These are phyloP conservation scores for Ataeniobius toweri DNA, from an alignment of 2,797 vertebrate genomes.

Conservation along the genomic window DNA sequence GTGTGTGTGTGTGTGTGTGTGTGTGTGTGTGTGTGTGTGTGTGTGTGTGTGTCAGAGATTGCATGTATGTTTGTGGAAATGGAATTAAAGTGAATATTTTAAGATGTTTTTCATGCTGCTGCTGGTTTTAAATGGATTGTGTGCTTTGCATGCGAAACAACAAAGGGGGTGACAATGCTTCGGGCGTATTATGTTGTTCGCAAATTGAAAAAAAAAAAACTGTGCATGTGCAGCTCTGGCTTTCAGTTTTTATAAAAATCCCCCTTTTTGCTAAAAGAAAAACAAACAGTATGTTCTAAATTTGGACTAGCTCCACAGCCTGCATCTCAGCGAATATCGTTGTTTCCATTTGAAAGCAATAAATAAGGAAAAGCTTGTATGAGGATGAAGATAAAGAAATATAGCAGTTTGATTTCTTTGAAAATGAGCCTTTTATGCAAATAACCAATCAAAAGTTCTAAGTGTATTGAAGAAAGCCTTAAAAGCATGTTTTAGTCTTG, in stretches of 20 bases:
- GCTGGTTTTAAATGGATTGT: slow-evolving; percentile 63
- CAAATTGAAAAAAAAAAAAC: slow-evolving; percentile 53
- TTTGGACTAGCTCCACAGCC: slow-evolving; percentile 45
- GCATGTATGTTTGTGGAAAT: slow-evolving; percentile 37
- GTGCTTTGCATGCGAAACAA: slow-evolving; percentile 66
- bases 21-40: slow-evolving; percentile 22
- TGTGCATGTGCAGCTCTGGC: slow-evolving; percentile 48
- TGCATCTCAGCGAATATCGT: slow-evolving; percentile 59
- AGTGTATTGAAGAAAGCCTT: slow-evolving; percentile 30
- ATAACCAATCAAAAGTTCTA: slow-evolving; percentile 46
- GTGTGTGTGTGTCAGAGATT: slow-evolving; percentile 1
- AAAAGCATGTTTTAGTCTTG: slow-evolving; percentile 4
- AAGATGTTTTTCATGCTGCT: slow-evolving; percentile 45
- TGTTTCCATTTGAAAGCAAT: slow-evolving; percentile 62
- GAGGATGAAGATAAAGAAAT: slow-evolving; percentile 40
- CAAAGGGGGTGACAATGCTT: slow-evolving; percentile 62
- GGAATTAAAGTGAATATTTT: slow-evolving; percentile 42
- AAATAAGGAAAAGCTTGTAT: slow-evolving; percentile 36
- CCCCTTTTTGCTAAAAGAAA: slow-evolving; percentile 53
- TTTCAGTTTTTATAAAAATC: slow-evolving; percentile 63
- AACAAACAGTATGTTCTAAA: slow-evolving; percentile 54
- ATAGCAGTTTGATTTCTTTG: slow-evolving; percentile 38
- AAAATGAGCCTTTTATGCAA: slow-evolving; percentile 38
- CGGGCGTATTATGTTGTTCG: slow-evolving; percentile 63
- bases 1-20: not conserved